phyloP scores from a whole-genome alignment of 2,797 vertebrate genomes.

The Sebastes nivosus region DNA sequence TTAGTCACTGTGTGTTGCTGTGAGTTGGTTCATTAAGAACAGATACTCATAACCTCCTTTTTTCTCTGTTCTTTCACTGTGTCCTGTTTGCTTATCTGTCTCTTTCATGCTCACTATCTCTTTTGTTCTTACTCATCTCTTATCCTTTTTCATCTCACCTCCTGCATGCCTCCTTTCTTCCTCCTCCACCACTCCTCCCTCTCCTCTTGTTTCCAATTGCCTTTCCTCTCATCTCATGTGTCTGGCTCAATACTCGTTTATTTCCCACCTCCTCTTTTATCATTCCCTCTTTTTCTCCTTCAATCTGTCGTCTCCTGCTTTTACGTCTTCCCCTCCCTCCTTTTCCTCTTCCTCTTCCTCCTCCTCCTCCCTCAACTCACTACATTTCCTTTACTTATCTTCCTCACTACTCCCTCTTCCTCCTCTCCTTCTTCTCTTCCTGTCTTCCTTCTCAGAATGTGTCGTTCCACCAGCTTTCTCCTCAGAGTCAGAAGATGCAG shows the following conservation, averaged over 20 bases:
- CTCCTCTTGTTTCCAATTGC: background rate
- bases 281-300: background rate
- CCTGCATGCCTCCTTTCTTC: background rate
- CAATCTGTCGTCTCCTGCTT: background rate
- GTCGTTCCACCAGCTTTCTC: constrained; percentile 87
- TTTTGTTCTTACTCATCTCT: background rate
- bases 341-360: background rate
- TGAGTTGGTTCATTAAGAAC: background rate
- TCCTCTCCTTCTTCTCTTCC: background rate
- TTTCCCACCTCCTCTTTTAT: background rate
- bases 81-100: background rate
- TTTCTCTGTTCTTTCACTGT: background rate
- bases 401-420: background rate
- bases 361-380: background rate
- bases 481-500: constrained; percentile 92
- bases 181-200: background rate
- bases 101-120: constrained; percentile 1
- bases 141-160: constrained; percentile 4
- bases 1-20: background rate
- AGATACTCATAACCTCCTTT: background rate
- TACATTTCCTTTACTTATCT: background rate
- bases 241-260: background rate
- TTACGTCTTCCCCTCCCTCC: background rate
- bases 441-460: constrained; percentile 77
- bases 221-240: background rate